A percentile compares a stretch with the other conserved stretches of the same genome.
These are phyloP conservation scores for Notospermus geniculatus DNA, from an alignment of 1,140 invertebrate species.

Conservation along the genomic window DNA sequence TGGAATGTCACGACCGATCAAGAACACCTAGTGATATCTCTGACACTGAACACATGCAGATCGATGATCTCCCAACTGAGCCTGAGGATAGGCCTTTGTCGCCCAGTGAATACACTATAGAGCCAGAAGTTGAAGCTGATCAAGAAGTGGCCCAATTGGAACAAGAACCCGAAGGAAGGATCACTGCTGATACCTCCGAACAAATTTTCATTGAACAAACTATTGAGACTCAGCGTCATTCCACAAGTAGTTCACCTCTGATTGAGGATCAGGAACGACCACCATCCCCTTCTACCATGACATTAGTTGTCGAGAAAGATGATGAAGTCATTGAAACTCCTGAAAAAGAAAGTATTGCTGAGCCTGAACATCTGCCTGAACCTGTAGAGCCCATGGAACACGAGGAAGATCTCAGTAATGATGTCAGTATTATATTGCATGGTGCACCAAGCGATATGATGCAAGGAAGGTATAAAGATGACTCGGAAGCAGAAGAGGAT, in stretches of 20 bases:
- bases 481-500: no score
- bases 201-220: conserved; percentile 48
- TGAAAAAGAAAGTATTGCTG: not conserved
- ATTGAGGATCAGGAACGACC: conserved; percentile 31
- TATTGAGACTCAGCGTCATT: conserved; percentile 23
- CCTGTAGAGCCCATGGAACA: conserved; percentile 1
- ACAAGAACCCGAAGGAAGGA: conserved; percentile 33
- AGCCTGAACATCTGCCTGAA: conserved; percentile 6
- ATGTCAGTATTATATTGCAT: no score
- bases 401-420: no score
- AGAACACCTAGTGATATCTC: not conserved
- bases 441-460: no score
- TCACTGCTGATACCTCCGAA: conserved; percentile 39
- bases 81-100: conserved; percentile 35
- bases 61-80: conserved; percentile 11
- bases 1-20: not conserved
- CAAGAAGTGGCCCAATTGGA: conserved; percentile 8
- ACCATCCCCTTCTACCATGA: conserved; percentile 51
- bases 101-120: conserved; percentile 41
- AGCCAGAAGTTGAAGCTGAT: conserved; percentile 32
- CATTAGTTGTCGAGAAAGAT: conserved; percentile 28
- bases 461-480: no score
- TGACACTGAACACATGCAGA: conserved; percentile 8
- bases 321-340: not conserved
- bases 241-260: not conserved